A percentile compares a stretch with the other conserved stretches of the same genome.
Evolutionary conservation across 2,888 invertebrate species (phyloP).

Genomic region (Matsumyia berberina): DNA sequence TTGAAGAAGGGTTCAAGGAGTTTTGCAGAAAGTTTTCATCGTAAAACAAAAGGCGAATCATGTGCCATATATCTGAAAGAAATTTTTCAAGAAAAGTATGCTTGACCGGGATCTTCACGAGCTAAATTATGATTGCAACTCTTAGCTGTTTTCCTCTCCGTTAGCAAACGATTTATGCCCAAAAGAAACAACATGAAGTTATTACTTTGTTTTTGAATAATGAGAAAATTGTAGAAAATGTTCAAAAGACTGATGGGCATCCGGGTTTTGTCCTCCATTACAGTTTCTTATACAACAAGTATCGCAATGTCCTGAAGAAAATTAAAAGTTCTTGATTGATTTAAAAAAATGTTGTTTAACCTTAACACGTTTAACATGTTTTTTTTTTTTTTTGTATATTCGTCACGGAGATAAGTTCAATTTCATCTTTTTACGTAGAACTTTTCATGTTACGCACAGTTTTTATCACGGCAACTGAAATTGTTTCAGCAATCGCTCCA

Average conservation of each 20-base stretch:
- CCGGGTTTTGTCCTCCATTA: neutral
- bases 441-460: too few species aligned
- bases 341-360: too few species aligned
- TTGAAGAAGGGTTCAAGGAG: conserved; percentile 10
- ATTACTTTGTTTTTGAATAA: conserved; percentile 8
- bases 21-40: neutral
- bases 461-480: too few species aligned
- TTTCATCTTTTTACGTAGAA: too few species aligned
- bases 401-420: too few species aligned
- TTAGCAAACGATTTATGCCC: conserved; percentile 33
- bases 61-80: conserved; percentile 5
- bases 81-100: conserved; percentile 13
- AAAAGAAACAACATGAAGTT: neutral
- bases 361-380: too few species aligned
- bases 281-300: too few species aligned
- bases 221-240: neutral
- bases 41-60: neutral
- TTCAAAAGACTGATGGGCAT: neutral
- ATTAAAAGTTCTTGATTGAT: too few species aligned
- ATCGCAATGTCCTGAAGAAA: too few species aligned
- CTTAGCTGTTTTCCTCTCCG: conserved; percentile 13
- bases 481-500: too few species aligned
- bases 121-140: conserved; percentile 23
- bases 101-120: conserved; percentile 23
- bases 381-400: too few species aligned